Evolutionary conservation across 2,113 vertebrate species (phyloP).

Genomic region (Phrynocephalus versicolor): DNA sequence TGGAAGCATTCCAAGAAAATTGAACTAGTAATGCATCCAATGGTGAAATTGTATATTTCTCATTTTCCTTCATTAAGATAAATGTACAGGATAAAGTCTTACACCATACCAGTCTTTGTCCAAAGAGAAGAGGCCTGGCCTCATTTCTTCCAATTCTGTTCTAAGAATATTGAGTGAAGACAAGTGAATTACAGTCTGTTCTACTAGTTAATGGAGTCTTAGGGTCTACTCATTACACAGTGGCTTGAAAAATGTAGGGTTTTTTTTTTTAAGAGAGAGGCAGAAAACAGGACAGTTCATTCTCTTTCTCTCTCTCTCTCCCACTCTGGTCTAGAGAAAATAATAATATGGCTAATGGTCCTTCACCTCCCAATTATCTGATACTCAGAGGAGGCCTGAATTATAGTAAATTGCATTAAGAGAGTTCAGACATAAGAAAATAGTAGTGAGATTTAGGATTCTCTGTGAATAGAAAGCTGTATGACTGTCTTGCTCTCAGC

Average conservation of each 20-base stretch:
- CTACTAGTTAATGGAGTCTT: not conserved
- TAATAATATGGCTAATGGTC: not conserved
- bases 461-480: not conserved
- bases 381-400: not conserved
- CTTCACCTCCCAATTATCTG: not conserved
- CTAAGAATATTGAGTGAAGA: not conserved
- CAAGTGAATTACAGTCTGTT: not conserved
- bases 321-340: not conserved
- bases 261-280: too few species aligned
- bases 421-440: not conserved
- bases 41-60: not conserved
- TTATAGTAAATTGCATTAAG: not conserved
- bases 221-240: not conserved
- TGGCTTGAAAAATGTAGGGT: not conserved
- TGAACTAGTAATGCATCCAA: not conserved
- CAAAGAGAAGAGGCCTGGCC: not conserved
- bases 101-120: not conserved
- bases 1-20: not conserved
- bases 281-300: too few species aligned
- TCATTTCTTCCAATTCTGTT: not conserved
- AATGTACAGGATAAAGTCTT: not conserved
- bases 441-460: not conserved
- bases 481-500: not conserved
- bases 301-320: not conserved
- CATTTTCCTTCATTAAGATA: not conserved